A percentile compares a stretch with the other conserved stretches of the same genome.
phyloP scores from a whole-genome alignment of 2,113 vertebrate genomes.

The Planiliza haematocheilus region DNA sequence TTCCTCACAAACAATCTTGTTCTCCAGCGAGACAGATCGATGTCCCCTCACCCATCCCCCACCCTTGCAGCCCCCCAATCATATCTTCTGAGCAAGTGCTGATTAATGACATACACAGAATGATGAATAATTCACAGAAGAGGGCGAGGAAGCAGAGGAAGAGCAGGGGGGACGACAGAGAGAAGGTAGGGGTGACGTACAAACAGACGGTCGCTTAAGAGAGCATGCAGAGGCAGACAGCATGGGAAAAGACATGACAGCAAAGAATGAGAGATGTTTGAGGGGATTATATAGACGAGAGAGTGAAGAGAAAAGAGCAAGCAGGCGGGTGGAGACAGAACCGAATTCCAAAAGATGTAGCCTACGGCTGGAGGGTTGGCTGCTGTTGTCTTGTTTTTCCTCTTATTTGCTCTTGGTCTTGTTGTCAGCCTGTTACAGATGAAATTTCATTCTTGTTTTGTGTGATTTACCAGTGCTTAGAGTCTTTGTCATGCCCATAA shows the following conservation, averaged over 20 bases:
- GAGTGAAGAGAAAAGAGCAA: slow-evolving; percentile 19
- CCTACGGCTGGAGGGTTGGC: slow-evolving; percentile 42
- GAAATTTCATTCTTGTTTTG: slow-evolving; percentile 40
- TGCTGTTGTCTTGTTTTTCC: slow-evolving; percentile 45
- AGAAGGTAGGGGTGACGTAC: slow-evolving; percentile 42
- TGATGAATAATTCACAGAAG: slow-evolving; percentile 82
- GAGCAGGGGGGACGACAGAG: slow-evolving; percentile 10
- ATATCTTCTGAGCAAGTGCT: slow-evolving; percentile 85
- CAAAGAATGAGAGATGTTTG: slow-evolving; percentile 37
- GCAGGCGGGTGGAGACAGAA: slow-evolving; percentile 36
- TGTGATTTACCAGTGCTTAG: slow-evolving; percentile 44
- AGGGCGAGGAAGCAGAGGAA: slow-evolving; percentile 18
- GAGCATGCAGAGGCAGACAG: slow-evolving; percentile 36
- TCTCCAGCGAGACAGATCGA: slow-evolving; percentile 59
- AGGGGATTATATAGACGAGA: slow-evolving; percentile 52
- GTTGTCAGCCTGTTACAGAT: slow-evolving; percentile 44
- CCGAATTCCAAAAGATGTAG: slow-evolving; percentile 41
- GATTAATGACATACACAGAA: slow-evolving; percentile 88
- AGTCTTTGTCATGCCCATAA: slow-evolving; percentile 47
- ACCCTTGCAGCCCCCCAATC: slow-evolving; percentile 53
- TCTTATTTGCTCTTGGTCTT: slow-evolving; percentile 43
- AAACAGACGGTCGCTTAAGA: slow-evolving; percentile 49
- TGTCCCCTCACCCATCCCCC: slow-evolving; percentile 47
- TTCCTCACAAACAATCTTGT: slow-evolving; percentile 32
- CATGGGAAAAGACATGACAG: slow-evolving; percentile 54